Base-by-base conservation (phyloP, 2,113 vertebrate genomes). In the Lipotes vexillifer region DNA sequence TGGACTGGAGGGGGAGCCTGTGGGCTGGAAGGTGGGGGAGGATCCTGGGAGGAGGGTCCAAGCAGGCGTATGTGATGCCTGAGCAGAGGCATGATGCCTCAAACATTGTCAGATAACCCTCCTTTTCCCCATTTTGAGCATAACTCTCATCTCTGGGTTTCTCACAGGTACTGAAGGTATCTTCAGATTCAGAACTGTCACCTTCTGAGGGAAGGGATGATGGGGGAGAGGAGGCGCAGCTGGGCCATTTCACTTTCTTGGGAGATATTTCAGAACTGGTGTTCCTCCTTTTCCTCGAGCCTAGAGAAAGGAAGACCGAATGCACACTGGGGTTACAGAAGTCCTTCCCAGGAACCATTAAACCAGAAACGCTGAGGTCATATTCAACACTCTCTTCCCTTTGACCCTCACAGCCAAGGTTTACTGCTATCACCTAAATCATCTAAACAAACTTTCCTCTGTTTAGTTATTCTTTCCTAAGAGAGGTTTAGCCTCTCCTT, bases 231-330 rank as follows among this genome's bases (percentile, higher is more conserved):
- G 65, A 2, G 65, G 31, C 33, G 13, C 49, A 5, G 82, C 49
- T 23, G 8, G 95, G 81, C 96, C 94, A 97, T 11, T 85, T 98
- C 78, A 96, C 93, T 85, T 63, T 98, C 92, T 97, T 98, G 78
- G 89, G 55, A 36, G 97, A 86, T 44, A 0, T 33, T 90, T 96
- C 86, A 46, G 80, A 65, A 55, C 41, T 33, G 83, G 63, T 2
- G 23, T 0, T 74, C 11, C 13, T 46, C 11, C n/a, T 29, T 84
- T 38, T 96, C 69, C 3, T 93, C 0, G 97, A 88, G 59, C 89
- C 96, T 97, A 27, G 31, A 41, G 59, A 72, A 55, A 85, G 65
- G 44, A 1, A 69, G 88, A 59, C 0, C 2, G 8, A 52, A 75
- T 1, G 8, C 9, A 85, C 38, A 75, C 9, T 0, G 36, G 27